Conservation (phyloP, 2,113 vertebrate genomes). For the Rhinolophus sinicus region DNA sequence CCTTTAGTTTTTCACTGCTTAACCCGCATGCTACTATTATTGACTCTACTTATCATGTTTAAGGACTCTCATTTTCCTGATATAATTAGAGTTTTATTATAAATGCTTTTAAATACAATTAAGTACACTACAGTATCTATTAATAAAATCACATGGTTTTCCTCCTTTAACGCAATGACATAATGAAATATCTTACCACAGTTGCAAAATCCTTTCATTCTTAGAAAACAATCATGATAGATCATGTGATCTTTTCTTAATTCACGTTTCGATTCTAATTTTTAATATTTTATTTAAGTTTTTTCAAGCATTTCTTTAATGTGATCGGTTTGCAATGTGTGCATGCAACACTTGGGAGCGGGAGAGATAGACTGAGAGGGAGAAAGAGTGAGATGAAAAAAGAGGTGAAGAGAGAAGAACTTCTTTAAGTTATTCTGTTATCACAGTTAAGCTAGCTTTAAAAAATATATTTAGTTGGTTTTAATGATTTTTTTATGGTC, state of each 20-base stretch:
- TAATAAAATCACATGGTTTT: not conserved
- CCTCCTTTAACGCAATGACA: not conserved
- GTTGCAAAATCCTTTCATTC: not conserved
- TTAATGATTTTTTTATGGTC: not conserved
- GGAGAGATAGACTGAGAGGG: not conserved
- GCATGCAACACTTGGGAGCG: not conserved
- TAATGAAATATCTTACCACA: not conserved
- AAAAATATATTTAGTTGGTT: conserved; percentile 4
- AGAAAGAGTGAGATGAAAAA: not conserved
- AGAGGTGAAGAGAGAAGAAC: too few species aligned
- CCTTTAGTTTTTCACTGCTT: not conserved
- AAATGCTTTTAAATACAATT: conserved; percentile 8
- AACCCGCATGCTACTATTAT: not conserved
- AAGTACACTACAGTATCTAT: not conserved
- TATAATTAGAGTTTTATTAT: not conserved
- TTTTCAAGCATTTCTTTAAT: not conserved
- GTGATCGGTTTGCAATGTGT: not conserved
- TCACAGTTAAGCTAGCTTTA: not conserved
- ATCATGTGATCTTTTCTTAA: not conserved
- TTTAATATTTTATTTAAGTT: not conserved
- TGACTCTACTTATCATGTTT: not conserved
- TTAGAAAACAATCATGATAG: not conserved
- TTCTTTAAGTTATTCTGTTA: not conserved
- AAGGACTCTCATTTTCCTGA: not conserved
- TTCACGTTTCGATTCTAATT: not conserved